These are phyloP conservation scores for Lutjanus erythropterus DNA, from an alignment of 2,113 vertebrate species.

Conservation along the genomic window DNA sequence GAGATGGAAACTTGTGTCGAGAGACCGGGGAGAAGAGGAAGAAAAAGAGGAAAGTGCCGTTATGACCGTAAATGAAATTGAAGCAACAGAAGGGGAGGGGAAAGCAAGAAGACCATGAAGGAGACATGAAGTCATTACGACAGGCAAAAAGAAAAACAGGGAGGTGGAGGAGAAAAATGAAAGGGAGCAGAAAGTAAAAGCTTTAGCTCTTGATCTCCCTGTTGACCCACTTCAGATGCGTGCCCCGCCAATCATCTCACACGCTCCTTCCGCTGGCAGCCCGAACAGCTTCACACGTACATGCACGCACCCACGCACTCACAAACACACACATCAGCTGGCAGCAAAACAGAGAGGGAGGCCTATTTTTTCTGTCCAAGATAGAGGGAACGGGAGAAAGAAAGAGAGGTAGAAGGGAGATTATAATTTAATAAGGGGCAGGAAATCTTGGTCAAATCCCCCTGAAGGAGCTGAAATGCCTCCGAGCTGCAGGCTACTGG, in stretches of 20 bases:
- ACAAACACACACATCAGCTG: conserved; percentile 66
- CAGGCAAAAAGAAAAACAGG: conserved; percentile 49
- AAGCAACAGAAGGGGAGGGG: conserved; percentile 27
- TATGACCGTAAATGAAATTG: conserved; percentile 31
- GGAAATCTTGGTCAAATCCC: conserved; percentile 86
- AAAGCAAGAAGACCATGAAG: conserved; percentile 35
- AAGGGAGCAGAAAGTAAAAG: conserved; percentile 58
- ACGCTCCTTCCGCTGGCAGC: conserved; percentile 51
- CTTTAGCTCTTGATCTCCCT: conserved; percentile 66
- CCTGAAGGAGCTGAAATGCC: conserved; percentile 80
- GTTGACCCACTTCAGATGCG: conserved; percentile 75
- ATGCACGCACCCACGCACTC: conserved; percentile 42
- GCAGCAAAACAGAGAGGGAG: conserved; percentile 71
- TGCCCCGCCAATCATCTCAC: conserved; percentile 64
- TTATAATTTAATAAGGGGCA: conserved; percentile 87
- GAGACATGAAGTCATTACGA: conserved; percentile 60
- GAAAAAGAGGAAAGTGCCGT: conserved; percentile 15
- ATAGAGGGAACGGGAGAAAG: conserved; percentile 55
- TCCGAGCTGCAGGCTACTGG: conserved; percentile 74
- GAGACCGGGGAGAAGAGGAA: conserved; percentile 2
- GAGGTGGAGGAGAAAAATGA: conserved; percentile 49
- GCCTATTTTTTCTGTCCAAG: conserved; percentile 62
- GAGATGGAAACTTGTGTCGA: conserved; percentile 48
- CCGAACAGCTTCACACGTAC: conserved; percentile 42
- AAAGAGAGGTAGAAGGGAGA: conserved; percentile 76